phyloP scores from a whole-genome alignment of 2,888 invertebrate species.

The Xestoiulus laeticollis region DNA sequence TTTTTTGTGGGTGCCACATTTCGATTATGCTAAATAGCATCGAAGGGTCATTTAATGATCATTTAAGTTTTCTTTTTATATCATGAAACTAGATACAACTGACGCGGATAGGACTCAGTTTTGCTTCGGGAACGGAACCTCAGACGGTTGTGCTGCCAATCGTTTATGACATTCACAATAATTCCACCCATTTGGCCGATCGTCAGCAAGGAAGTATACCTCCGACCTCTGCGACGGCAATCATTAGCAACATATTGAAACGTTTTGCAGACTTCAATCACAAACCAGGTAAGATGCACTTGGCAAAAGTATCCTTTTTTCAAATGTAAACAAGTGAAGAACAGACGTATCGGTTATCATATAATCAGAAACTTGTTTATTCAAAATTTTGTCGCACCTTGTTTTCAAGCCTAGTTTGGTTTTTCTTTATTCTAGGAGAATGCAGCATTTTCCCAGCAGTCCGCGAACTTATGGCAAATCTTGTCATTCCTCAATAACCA shows the following conservation, averaged over 20 bases:
- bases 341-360: too few species aligned
- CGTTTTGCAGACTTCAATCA: constrained; percentile 56
- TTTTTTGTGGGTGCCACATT: constrained; percentile 75
- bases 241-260: constrained; percentile 54
- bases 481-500: constrained; percentile 63
- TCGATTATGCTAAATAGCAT: background rate
- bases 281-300: constrained; percentile 53
- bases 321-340: too few species aligned
- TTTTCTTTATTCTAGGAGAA: constrained; percentile 68
- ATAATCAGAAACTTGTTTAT: background rate
- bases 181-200: constrained; percentile 87
- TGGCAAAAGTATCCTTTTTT: background rate
- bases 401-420: background rate
- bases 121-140: constrained; percentile 70
- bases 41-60: background rate
- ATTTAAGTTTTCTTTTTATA: background rate
- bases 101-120: constrained; percentile 71
- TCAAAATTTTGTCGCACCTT: background rate
- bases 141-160: constrained; percentile 84
- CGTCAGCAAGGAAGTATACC: constrained; percentile 66
- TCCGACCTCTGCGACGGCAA: constrained; percentile 57
- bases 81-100: constrained; percentile 73
- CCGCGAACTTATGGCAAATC: constrained; percentile 84
- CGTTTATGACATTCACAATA: constrained; percentile 87
- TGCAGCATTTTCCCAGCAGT: constrained; percentile 93